phyloP scores from a whole-genome alignment of 2,113 vertebrate species.

The Steatornis caripensis region DNA sequence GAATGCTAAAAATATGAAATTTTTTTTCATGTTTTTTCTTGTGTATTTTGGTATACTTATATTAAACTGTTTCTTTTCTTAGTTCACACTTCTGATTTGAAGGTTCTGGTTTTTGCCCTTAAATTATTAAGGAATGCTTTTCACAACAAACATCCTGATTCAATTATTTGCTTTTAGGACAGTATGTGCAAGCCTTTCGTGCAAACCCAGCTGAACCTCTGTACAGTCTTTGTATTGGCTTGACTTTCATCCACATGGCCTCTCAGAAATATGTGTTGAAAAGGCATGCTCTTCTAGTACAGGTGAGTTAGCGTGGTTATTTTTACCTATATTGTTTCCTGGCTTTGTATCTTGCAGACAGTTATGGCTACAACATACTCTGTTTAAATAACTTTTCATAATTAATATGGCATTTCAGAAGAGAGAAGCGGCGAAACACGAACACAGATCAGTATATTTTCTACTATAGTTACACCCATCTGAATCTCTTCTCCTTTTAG shows the following conservation, averaged over 20 bases:
- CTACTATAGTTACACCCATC: background rate
- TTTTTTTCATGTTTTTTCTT: background rate
- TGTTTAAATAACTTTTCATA: background rate
- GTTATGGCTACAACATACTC: background rate
- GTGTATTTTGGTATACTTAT: background rate
- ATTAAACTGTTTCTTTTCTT: background rate
- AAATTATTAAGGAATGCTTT: background rate
- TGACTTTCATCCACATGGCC: constrained; percentile 97
- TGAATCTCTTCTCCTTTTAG: background rate
- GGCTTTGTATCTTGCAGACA: background rate
- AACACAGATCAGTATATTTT: background rate
- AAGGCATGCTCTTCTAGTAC: constrained; percentile 88
- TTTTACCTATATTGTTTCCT: background rate
- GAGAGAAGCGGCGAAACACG: background rate
- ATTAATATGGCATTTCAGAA: background rate
- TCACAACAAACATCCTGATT: background rate
- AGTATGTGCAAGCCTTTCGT: constrained; percentile 93
- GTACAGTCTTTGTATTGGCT: constrained; percentile 87
- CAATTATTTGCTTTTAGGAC: constrained; percentile 73
- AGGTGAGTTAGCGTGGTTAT: constrained; percentile 72
- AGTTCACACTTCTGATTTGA: background rate
- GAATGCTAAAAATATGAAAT: background rate
- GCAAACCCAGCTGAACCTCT: constrained; percentile 81
- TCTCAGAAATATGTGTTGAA: constrained; percentile 93
- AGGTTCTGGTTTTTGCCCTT: background rate